These are phyloP conservation scores for Aethes cnicana DNA, from an alignment of 2,888 invertebrate species.

Conservation along the genomic window DNA sequence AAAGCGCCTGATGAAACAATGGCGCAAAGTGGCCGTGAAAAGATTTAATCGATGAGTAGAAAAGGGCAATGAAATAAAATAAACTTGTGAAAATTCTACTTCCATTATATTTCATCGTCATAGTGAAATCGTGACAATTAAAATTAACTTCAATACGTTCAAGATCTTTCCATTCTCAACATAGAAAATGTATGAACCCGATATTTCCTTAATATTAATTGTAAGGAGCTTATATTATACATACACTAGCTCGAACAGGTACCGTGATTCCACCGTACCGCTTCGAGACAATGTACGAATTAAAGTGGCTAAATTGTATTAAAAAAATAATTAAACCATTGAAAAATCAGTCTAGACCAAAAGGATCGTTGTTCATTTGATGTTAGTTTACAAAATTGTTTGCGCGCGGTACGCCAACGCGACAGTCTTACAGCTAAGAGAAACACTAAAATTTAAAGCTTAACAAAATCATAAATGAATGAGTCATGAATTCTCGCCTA, in stretches of 20 bases:
- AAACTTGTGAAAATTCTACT: slow-evolving; percentile 69
- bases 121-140: slow-evolving; percentile 67
- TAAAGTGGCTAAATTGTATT: slow-evolving; percentile 32
- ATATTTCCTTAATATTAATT: slow-evolving; percentile 46
- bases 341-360: slow-evolving; percentile 74
- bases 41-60: not conserved
- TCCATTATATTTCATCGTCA: slow-evolving; percentile 79
- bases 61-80: slow-evolving; percentile 54
- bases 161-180: slow-evolving; percentile 56
- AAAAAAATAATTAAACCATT: slow-evolving; percentile 36
- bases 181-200: slow-evolving; percentile 58
- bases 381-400: slow-evolving; percentile 50
- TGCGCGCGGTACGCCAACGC: slow-evolving; percentile 41
- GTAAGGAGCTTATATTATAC: slow-evolving; percentile 35
- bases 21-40: too few relatives aligned
- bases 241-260: slow-evolving; percentile 38
- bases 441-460: slow-evolving; percentile 45
- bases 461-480: slow-evolving; percentile 40
- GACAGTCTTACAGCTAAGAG: slow-evolving; percentile 57
- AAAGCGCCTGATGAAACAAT: too few relatives aligned
- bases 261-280: slow-evolving; percentile 24
- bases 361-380: slow-evolving; percentile 51
- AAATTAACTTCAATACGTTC: slow-evolving; percentile 64
- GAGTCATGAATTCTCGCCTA: slow-evolving; percentile 7
- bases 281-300: slow-evolving; percentile 42